Evolutionary conservation across 2,113 vertebrate species (phyloP), one percentile per base, ranked within the genome.

Genomic region (Ptilonorhynchus violaceus): DNA sequence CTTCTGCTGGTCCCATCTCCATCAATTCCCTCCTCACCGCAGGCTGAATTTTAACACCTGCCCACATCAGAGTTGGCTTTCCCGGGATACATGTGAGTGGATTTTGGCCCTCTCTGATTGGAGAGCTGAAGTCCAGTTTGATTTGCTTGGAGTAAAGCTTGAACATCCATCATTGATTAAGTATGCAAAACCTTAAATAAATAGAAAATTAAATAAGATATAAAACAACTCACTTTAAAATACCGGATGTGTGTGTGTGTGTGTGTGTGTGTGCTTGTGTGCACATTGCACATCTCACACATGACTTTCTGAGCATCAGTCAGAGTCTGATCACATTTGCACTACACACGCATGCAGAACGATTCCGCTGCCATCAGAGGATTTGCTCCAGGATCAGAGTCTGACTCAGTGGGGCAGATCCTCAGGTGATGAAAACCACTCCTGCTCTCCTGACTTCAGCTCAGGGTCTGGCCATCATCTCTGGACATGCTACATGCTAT

Each of bases 401-500:
- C 69, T 86, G 87, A 76, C 56, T 91, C 52, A 42, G 33, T 17
- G 33, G 63, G 68, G 35, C 39, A 81, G 66, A 93, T 84, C 88
- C 66, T 92, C 52, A 82, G 87, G 56, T 66, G 55, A 64, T 64
- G 77, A 68, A 89, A 67, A 85, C 47, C 67, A 87, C 39, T 77
- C 58, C n/a, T 5, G 5, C 16, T 75, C 59, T 82, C 75, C 55
- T 67, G 60, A 31, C 46, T 94, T 92, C 89, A 89, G 93, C 55
- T 82, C 89, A 95, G 56, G 66, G 92, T 70, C 85, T 94, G 66
- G 50, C 50, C 85, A 70, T 69, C 69, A 80, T 92, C 76, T 96
- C 93, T 94, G 84, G 91, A 95, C 85, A 93, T 88, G 93, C 93
- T 91, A 93, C 92, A 88, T 95, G 96, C 97, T 95, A 64, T 96